These are phyloP conservation scores for Tragulus kanchil DNA, from an alignment of 2,113 vertebrate genomes.

Conservation along the genomic window DNA sequence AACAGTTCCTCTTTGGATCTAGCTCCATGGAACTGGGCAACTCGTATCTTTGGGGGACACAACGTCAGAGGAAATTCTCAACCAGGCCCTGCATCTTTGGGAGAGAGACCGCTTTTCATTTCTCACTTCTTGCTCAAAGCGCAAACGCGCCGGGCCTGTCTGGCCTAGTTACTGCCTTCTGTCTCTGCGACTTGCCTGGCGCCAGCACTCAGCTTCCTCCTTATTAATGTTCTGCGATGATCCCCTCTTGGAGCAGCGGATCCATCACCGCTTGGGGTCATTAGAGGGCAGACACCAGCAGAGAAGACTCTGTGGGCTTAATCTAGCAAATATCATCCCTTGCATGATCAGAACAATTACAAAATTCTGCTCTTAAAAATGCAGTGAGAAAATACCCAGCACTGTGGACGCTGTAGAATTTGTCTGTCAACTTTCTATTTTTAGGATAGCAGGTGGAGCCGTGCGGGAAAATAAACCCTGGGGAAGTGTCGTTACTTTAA, in stretches of 20 bases:
- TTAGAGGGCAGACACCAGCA: neutral
- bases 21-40: neutral
- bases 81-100: neutral
- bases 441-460: neutral
- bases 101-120: neutral
- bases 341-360: neutral
- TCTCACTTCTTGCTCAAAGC: neutral
- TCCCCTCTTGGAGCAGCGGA: neutral
- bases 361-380: neutral
- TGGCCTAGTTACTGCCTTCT: conserved; percentile 46
- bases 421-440: neutral
- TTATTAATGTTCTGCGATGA: neutral
- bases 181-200: neutral
- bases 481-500: neutral
- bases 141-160: neutral
- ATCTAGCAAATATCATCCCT: neutral
- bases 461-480: neutral
- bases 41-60: neutral
- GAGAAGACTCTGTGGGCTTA: neutral
- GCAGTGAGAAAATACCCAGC: neutral
- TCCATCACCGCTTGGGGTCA: neutral
- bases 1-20: neutral
- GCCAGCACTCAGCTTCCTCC: neutral
- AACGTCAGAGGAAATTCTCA: neutral
- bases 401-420: neutral